These are phyloP conservation scores for Pollenia labialis DNA, from an alignment of 2,888 invertebrate species.

Conservation along the genomic window DNA sequence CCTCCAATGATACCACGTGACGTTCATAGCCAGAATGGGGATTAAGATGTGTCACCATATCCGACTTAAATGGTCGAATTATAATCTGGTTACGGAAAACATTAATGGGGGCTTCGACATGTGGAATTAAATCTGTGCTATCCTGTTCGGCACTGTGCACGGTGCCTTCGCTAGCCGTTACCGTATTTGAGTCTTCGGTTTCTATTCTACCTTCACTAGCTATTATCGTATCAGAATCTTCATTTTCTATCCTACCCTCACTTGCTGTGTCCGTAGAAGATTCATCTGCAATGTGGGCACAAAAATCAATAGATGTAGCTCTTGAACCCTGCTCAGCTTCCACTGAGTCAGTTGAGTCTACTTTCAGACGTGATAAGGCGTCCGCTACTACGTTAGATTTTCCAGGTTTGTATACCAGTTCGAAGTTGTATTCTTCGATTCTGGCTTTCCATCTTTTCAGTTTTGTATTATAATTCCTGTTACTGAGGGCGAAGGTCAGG, in stretches of 20 bases:
- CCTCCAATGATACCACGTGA: not conserved
- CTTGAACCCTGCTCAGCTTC: not conserved
- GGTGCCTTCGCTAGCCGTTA: conserved; percentile 10
- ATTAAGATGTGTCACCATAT: not conserved
- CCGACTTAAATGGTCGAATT: conserved; percentile 34
- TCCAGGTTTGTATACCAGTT: no score
- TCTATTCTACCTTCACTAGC: not conserved
- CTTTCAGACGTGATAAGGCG: conserved; percentile 42
- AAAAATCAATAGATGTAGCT: not conserved
- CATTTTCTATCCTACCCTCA: not conserved
- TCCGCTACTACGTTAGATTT: no score
- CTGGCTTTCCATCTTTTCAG: not conserved
- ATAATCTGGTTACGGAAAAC: conserved; percentile 61
- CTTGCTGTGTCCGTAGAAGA: not conserved
- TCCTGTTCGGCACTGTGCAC: conserved; percentile 70
- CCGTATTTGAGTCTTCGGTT: not conserved
- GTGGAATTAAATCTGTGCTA: conserved; percentile 59
- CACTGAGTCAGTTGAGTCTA: conserved; percentile 21
- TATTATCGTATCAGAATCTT: not conserved
- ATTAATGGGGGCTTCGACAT: conserved; percentile 57
- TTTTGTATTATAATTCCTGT: conserved; percentile 52
- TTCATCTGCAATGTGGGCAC: not conserved
- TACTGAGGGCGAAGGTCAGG: no score
- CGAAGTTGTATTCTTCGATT: no score
- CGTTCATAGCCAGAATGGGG: conserved; percentile 27